phyloP scores from a whole-genome alignment of 2,797 vertebrate species.

The Ctenopoma multispine region DNA sequence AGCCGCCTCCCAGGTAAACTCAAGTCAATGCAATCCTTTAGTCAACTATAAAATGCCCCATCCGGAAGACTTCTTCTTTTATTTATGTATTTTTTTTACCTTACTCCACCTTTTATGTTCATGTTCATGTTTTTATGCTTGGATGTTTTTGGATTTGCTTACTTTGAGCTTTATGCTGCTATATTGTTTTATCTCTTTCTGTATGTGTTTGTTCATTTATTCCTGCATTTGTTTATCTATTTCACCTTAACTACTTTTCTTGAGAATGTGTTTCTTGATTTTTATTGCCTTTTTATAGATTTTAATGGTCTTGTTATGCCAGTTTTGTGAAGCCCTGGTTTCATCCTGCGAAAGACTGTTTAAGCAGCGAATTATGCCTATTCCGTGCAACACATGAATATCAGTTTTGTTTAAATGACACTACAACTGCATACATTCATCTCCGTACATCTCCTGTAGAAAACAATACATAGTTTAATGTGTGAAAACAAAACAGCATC shows the following conservation, averaged over 20 bases:
- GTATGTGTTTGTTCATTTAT: slow-evolving; percentile 29
- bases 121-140: slow-evolving; percentile 21
- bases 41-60: slow-evolving; percentile 10
- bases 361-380: slow-evolving; percentile 39
- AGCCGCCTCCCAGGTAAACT: slow-evolving; percentile 38
- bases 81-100: slow-evolving; percentile 24
- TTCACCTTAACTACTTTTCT: slow-evolving; percentile 42
- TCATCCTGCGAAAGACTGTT: slow-evolving; percentile 42
- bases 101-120: slow-evolving; percentile 32
- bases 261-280: slow-evolving; percentile 24
- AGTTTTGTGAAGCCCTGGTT: slow-evolving; percentile 26
- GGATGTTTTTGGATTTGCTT: slow-evolving; percentile 7
- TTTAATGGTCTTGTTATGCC: slow-evolving; percentile 43
- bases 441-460: slow-evolving; percentile 13
- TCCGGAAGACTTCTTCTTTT: not conserved
- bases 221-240: slow-evolving; percentile 31
- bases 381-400: slow-evolving; percentile 29
- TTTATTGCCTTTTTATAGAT: slow-evolving; percentile 48
- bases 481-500: slow-evolving; percentile 12
- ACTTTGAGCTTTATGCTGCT: slow-evolving; percentile 5
- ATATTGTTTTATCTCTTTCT: slow-evolving; percentile 29
- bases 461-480: slow-evolving; percentile 1
- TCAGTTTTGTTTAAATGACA: slow-evolving; percentile 40
- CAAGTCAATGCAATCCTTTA: slow-evolving; percentile 14
- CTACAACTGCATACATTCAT: slow-evolving; percentile 13